Evolutionary conservation across 2,888 invertebrate genomes (phyloP).

Genomic region (Chrysodeixis includens): DNA sequence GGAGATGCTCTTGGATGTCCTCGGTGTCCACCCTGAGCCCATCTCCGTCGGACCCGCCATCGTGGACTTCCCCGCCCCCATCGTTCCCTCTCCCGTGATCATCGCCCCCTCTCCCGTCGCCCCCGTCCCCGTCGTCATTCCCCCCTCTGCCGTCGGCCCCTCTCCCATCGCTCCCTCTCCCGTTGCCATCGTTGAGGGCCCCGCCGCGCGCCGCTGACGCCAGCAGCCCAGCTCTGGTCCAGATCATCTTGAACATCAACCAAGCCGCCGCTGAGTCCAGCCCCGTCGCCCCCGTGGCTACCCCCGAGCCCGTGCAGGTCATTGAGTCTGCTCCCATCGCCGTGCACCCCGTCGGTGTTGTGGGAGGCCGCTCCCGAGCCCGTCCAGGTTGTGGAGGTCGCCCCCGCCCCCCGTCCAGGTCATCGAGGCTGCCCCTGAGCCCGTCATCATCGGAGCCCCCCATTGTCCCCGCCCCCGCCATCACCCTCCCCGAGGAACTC

Average conservation of each 20-base stretch:
- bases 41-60: slow-evolving; percentile 30
- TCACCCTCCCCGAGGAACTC: slow-evolving; percentile 61
- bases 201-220: slow-evolving; percentile 27
- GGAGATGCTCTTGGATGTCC: slow-evolving; percentile 23
- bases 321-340: slow-evolving; percentile 10
- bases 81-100: slow-evolving; percentile 45
- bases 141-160: slow-evolving; percentile 36
- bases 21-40: slow-evolving; percentile 10
- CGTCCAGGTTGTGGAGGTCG: slow-evolving; percentile 3
- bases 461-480: slow-evolving; percentile 44
- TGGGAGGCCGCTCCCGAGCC: slow-evolving; percentile 27
- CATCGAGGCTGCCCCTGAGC: slow-evolving; percentile 36
- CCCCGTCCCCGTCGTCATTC: slow-evolving; percentile 52
- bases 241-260: slow-evolving; percentile 64
- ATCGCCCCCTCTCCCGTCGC: slow-evolving; percentile 57
- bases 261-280: slow-evolving; percentile 37
- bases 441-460: slow-evolving; percentile 46
- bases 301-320: slow-evolving; percentile 35
- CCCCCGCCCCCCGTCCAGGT: slow-evolving; percentile 1
- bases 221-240: slow-evolving; percentile 56
- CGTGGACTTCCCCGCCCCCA: slow-evolving; percentile 49
- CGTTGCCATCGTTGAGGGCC: slow-evolving; percentile 19
- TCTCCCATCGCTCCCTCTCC: slow-evolving; percentile 33
- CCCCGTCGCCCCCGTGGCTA: slow-evolving; percentile 39
- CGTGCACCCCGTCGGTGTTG: slow-evolving; percentile 14